Evolutionary conservation across 2,113 vertebrate genomes (phyloP).

Genomic region (Psephotus haematonotus): DNA sequence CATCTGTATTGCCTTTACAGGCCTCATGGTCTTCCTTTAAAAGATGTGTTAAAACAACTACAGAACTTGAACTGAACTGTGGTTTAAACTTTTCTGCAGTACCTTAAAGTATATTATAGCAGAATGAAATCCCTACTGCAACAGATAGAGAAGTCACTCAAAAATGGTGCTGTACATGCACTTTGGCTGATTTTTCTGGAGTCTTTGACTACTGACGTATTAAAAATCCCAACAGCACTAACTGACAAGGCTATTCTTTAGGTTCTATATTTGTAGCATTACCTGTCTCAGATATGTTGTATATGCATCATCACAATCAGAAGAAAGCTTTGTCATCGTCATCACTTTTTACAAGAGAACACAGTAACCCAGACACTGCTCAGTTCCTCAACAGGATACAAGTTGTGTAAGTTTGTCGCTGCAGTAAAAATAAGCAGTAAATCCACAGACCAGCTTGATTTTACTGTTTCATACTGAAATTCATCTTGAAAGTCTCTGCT

Average conservation of each 20-base stretch:
- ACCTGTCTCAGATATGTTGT: too few relatives aligned
- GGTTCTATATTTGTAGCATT: background rate
- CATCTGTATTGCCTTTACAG: background rate
- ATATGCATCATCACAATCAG: background rate
- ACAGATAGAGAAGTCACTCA: background rate
- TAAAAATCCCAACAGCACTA: background rate
- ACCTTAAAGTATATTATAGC: background rate
- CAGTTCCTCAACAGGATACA: background rate
- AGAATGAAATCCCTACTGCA: background rate
- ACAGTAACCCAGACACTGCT: background rate
- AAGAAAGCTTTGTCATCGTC: background rate
- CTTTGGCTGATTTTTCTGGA: background rate
- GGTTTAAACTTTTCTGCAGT: background rate
- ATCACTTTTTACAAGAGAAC: background rate
- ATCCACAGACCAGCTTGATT: background rate
- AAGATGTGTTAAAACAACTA: background rate
- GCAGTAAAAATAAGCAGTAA: background rate
- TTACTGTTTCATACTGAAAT: slow-evolving; percentile 14
- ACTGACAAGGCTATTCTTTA: background rate
- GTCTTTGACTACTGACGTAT: background rate
- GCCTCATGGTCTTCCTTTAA: background rate
- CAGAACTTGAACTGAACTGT: background rate
- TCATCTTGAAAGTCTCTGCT: slow-evolving; percentile 28
- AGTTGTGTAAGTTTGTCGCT: background rate
- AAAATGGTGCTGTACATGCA: background rate